Percentiles rank a stretch among this genome's conserved stretches.
phyloP scores from a whole-genome alignment of 2,888 invertebrate species.

The Pterostichus niger region DNA sequence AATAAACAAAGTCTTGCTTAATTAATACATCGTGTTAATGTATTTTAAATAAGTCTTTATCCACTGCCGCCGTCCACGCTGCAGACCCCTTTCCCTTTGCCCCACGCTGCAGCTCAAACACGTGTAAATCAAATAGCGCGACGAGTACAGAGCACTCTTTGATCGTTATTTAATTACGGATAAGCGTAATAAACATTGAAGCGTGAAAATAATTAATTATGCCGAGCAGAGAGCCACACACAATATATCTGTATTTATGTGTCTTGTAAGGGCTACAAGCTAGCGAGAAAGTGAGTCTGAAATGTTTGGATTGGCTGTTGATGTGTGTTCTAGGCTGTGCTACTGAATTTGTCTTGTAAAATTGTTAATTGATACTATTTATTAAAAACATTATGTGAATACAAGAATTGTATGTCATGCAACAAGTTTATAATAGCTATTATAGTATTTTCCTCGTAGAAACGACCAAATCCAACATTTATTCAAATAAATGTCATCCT shows the following conservation, averaged over 20 bases:
- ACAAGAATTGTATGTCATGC: too few relatives aligned
- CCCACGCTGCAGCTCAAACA: neutral
- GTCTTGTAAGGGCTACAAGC: constrained; percentile 12
- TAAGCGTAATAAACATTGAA: constrained; percentile 60
- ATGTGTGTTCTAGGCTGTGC: too few relatives aligned
- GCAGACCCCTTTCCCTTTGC: neutral
- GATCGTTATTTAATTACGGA: constrained; percentile 63
- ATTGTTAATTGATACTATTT: too few relatives aligned
- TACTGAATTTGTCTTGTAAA: too few relatives aligned
- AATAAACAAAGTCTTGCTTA: constrained; percentile 59
- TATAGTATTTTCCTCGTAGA: too few relatives aligned
- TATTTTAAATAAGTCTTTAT: constrained; percentile 62
- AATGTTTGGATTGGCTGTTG: neutral
- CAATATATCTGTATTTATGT: constrained; percentile 59
- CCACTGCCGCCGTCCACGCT: constrained; percentile 30
- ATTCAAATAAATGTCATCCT: too few relatives aligned
- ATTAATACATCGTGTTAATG: constrained; percentile 61
- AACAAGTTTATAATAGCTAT: too few relatives aligned
- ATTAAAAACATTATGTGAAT: too few relatives aligned
- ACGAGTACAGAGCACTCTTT: constrained; percentile 51
- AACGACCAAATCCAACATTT: too few relatives aligned
- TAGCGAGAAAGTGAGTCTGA: neutral
- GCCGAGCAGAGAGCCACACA: constrained; percentile 47
- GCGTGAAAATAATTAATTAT: constrained; percentile 64
- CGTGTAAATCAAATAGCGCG: constrained; percentile 56